Evolutionary conservation across 2,797 vertebrate species (phyloP).

Genomic region (Chromis chromis): DNA sequence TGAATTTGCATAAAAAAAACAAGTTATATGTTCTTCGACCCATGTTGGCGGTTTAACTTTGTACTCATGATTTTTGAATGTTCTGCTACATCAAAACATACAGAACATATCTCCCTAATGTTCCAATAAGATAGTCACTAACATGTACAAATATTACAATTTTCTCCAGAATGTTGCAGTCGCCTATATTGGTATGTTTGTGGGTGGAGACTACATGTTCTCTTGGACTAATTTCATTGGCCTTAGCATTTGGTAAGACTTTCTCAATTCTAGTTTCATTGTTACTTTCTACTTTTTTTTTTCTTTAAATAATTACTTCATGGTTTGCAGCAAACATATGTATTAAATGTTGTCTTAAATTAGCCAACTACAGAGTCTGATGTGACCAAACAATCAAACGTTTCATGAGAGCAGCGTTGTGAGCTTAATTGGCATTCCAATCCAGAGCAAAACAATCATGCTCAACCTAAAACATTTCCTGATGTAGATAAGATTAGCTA

Average conservation of each 20-base stretch:
- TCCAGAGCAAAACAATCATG: background rate
- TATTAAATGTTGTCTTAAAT: background rate
- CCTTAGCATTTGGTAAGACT: slow-evolving; percentile 92
- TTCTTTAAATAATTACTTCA: background rate
- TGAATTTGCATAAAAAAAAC: background rate
- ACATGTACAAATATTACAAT: background rate
- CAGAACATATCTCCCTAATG: no score
- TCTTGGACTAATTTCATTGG: slow-evolving; percentile 92
- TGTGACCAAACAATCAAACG: background rate
- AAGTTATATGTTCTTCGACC: background rate
- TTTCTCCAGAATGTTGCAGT: slow-evolving; percentile 90
- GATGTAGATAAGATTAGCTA: background rate
- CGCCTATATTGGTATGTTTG: slow-evolving; percentile 91
- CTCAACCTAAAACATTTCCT: background rate
- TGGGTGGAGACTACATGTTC: slow-evolving; percentile 94
- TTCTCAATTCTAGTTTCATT: background rate
- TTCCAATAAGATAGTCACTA: background rate
- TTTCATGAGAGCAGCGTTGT: background rate
- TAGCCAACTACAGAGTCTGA: background rate
- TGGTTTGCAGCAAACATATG: background rate
- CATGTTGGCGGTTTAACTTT: background rate
- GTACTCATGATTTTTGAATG: background rate
- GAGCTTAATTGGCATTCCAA: background rate
- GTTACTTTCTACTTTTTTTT: background rate
- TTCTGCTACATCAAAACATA: no score